Base-by-base conservation (phyloP, 2,113 vertebrate species). In the Etia nguti region DNA sequence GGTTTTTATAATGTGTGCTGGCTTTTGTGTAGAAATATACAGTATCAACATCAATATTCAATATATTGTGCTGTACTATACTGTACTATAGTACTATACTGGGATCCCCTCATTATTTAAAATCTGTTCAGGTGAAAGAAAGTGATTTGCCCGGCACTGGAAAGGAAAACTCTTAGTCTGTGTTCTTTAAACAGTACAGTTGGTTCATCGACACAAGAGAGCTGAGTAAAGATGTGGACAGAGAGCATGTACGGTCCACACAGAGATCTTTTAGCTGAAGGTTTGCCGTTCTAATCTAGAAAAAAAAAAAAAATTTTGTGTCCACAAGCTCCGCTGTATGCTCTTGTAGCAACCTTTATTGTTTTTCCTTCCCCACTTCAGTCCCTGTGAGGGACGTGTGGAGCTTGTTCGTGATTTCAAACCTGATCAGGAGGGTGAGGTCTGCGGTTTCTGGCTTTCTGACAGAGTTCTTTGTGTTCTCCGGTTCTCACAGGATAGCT, bases 351-450 rank as follows among this genome's bases (percentile, higher is more conserved):
- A 62, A 31, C 75, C 43, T 65, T 83, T 11, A 22, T 54, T 70
- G n/a, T 73, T 83, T 81, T 55, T 55, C 20, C 77, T 57, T 86
- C 15, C 13, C n/a, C 50, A 16, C 4, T 57, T 38, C 20, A 20
- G 59, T 85, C 81, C 55, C 83, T 15, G 59, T 18, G 79, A 82
- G 46, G 65, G 52, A 75, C 52, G 18, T 77, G 56, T 46, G 75
- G 26, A 83, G 59, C 83, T 85, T 77, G 70, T n/a, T 87, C 41
- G n/a, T 43, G 90, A 89, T 85, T 86, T 83, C 52, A 85, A 60
- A 83, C 60, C 73, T 29, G 83, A 87, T 89, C 87, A 87, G 29
- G 59, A 46, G 6, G 18, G 4, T 52, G 55, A 73, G 79, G 31
- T 86, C 56, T 57, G 80, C n/a, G 60, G 29, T 81, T 79, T 86